A percentile compares a stretch with the other conserved stretches of the same genome.
These are phyloP conservation scores for Dreissena rostriformis DNA, from an alignment of 1,140 invertebrate genomes.

Conservation along the genomic window DNA sequence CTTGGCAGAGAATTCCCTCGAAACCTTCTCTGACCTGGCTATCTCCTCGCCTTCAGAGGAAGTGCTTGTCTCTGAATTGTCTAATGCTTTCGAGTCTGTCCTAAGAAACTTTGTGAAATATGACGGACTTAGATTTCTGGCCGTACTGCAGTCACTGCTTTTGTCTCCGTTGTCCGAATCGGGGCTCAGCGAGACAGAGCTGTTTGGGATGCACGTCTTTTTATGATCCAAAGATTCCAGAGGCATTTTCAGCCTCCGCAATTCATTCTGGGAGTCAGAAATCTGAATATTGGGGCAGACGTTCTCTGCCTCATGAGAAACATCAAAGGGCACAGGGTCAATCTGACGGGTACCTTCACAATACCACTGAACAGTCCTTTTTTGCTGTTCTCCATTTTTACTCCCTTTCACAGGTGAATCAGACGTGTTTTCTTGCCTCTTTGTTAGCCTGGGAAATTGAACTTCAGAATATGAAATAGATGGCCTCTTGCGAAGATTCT, in stretches of 20 bases:
- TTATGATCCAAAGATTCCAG: background rate
- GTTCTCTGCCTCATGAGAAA: background rate
- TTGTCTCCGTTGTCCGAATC: too few species aligned
- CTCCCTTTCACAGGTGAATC: too few species aligned
- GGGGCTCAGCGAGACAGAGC: background rate
- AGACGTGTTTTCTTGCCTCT: background rate
- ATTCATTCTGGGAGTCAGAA: background rate
- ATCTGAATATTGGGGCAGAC: too few species aligned
- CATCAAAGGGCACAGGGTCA: background rate
- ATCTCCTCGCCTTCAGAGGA: too few species aligned
- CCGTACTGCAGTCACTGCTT: background rate
- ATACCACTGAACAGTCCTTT: slow-evolving; percentile 20
- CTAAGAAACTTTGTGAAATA: slow-evolving; percentile 15
- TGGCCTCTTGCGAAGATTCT: background rate
- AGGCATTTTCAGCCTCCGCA: background rate
- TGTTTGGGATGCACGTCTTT: background rate
- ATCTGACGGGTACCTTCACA: slow-evolving; percentile 37
- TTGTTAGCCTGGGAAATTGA: background rate
- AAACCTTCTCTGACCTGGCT: too few species aligned
- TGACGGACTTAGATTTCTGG: background rate
- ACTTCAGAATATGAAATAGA: background rate
- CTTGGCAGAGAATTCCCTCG: too few species aligned
- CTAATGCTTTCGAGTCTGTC: background rate
- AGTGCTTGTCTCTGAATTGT: too few species aligned
- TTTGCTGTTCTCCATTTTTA: background rate